Percentiles rank a stretch among this genome's conserved stretches.
Conservation (phyloP, 2,888 invertebrate species). For the Pyrocoelia pectoralis region DNA sequence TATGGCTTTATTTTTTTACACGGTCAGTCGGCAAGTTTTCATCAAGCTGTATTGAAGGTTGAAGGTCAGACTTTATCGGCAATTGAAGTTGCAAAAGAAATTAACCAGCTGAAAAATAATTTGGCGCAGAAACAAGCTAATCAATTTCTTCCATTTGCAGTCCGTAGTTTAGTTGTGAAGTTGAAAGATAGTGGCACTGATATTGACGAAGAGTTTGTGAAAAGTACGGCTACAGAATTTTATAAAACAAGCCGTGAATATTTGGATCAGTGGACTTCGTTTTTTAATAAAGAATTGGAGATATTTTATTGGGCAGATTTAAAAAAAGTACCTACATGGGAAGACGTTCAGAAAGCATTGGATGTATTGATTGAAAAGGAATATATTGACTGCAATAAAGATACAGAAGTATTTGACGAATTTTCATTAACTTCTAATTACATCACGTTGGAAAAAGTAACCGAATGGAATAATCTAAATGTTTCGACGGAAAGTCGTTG, state of each 20-base stretch:
- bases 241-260: conserved; percentile 46
- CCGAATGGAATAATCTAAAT: conserved; percentile 48
- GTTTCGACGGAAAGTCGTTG: conserved; percentile 47
- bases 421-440: conserved; percentile 45
- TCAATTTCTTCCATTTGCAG: conserved; percentile 39
- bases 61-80: conserved; percentile 43
- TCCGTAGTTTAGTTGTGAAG: conserved; percentile 39
- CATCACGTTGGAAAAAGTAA: conserved; percentile 44
- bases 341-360: conserved; percentile 38
- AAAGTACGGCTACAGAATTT: conserved; percentile 34
- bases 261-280: conserved; percentile 42
- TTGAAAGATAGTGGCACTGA: conserved; percentile 42
- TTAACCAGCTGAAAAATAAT: conserved; percentile 42
- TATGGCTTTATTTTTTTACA: conserved; percentile 48
- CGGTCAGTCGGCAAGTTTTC: conserved; percentile 40
- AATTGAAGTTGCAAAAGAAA: conserved; percentile 44
- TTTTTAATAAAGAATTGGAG: conserved; percentile 43
- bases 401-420: conserved; percentile 48
- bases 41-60: conserved; percentile 40
- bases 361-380: conserved; percentile 44
- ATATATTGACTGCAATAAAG: conserved; percentile 43
- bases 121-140: conserved; percentile 38
- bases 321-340: conserved; percentile 41
- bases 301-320: conserved; percentile 47
- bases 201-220: conserved; percentile 44